Evolutionary conservation across 1,140 invertebrate species (phyloP).

Genomic region (Lycorma delicatula): DNA sequence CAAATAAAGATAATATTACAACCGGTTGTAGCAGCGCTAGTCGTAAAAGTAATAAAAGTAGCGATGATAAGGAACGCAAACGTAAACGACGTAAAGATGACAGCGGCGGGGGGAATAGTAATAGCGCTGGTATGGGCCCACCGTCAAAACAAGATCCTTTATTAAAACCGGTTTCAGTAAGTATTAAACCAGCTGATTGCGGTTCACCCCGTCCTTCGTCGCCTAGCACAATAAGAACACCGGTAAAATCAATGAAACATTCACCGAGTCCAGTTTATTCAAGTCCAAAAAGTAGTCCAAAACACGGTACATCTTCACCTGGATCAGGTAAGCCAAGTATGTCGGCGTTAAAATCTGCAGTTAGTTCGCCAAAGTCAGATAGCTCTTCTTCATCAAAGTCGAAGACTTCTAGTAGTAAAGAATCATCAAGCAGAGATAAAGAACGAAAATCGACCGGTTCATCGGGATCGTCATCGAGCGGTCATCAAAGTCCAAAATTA

Average conservation of each 20-base stretch:
- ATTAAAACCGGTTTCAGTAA: conserved; percentile 61
- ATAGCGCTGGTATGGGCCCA: no score
- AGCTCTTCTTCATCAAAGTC: conserved; percentile 2
- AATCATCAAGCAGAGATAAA: conserved; percentile 36
- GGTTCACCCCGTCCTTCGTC: conserved; percentile 50
- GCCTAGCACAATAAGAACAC: conserved; percentile 45
- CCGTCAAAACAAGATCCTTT: conserved; percentile 61
- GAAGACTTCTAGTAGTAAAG: conserved; percentile 16
- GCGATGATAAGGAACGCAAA: conserved; percentile 60
- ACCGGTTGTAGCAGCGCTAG: conserved; percentile 10
- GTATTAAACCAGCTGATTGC: conserved; percentile 61
- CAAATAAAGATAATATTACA: conserved; percentile 37
- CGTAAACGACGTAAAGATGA: conserved; percentile 68
- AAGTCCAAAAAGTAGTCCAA: conserved; percentile 47
- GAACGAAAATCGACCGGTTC: conserved; percentile 22
- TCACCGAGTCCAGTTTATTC: conserved; percentile 42
- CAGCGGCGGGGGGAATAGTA: no score
- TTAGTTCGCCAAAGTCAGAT: conserved; percentile 47
- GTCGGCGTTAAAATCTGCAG: conserved; percentile 72
- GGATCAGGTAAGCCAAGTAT: conserved; percentile 79
- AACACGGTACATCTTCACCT: conserved; percentile 61
- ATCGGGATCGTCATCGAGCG: conserved; percentile 32
- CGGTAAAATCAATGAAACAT: conserved; percentile 60
- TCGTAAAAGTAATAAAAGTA: conserved; percentile 10
- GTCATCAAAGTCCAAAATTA: conserved; percentile 53